A percentile compares a stretch with the other conserved stretches of the same genome.
Conservation (phyloP, 1,140 invertebrate species). For the Brachionus koreanus region DNA sequence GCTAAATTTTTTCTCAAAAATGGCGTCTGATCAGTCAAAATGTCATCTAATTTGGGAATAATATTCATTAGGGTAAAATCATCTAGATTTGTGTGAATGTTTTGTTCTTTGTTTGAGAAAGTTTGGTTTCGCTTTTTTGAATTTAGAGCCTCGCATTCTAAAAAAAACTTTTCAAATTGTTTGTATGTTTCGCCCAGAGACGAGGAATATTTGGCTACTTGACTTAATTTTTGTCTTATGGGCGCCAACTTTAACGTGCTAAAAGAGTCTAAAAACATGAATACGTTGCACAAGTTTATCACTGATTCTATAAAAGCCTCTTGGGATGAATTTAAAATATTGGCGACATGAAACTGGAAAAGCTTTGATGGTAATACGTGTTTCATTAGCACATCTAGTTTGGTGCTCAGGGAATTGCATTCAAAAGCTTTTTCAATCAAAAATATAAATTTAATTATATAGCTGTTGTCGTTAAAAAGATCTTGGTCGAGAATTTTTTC, state of each 20-base stretch:
- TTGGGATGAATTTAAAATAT: background rate
- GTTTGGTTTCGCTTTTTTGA: background rate
- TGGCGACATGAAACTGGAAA: background rate
- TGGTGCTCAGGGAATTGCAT: background rate
- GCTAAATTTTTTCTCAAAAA: slow-evolving; percentile 65
- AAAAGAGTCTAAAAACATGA: background rate
- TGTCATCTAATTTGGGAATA: slow-evolving; percentile 50
- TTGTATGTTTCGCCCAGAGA: background rate
- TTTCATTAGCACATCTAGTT: background rate
- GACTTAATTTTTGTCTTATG: background rate
- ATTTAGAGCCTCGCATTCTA: background rate
- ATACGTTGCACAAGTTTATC: background rate
- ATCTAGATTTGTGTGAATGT: slow-evolving; percentile 46
- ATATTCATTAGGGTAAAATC: slow-evolving; percentile 52
- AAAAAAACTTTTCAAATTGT: background rate
- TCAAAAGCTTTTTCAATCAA: slow-evolving; percentile 9
- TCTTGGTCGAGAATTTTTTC: background rate
- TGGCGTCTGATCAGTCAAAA: slow-evolving; percentile 49
- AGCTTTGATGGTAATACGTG: background rate
- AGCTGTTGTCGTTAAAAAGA: background rate
- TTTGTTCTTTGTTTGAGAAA: background rate
- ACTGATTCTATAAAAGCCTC: background rate
- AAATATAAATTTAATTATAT: background rate
- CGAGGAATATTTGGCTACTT: background rate
- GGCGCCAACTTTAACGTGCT: background rate